Evolutionary conservation across 2,888 invertebrate species (phyloP), one percentile per base, ranked within the genome.

Genomic region (Eupithecia dodoneata): DNA sequence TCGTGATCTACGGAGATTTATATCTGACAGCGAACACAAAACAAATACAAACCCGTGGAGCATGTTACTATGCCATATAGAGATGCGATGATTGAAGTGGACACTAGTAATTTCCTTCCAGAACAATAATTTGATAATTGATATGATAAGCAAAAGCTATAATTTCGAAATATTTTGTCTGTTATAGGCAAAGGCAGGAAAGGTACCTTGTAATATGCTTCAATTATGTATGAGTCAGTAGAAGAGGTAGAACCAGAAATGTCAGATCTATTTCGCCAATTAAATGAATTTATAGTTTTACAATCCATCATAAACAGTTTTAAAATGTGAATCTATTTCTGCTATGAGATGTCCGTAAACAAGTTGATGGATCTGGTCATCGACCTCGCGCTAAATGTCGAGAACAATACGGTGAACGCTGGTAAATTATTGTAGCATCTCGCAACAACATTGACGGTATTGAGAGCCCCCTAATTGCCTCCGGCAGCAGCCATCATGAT

Each of bases 1-100:
- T 93, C 94, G 93, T 93, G 93, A 94, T 93, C 93, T 91, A 86
- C 86, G 86, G 89, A 93, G 94, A 94, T 94, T 94, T 94, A 93
- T 93, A 93, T 92, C 92, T 89, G 90, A 92, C 92, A 91, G 86
- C 85, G 81, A 86, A 87, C 87, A 83, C 86, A 86, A 89, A 79
- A 81, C 81, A 83, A 81, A 83, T 80, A 83, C 80, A 74, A 81
- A 81, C 75, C 77, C 73, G 74, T 72, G 72, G 71, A 30, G 63
- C 42, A 70, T 75, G 67, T 71, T 74, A 79, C 73, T 59, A 15
- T 73, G 73, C 63, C 73, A 74, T 75, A 76, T 69, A 70, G 73
- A 73, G 47, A 73, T 66, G 66, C 71, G 52, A 75, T 75, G 55
- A 73, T 75, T 55, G 30, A 1, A 30, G 30, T 30, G 55, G 73